A percentile compares a stretch with the other conserved stretches of the same genome.
Conservation (phyloP, 2,113 vertebrate genomes). For the Tetrao urogallus region DNA sequence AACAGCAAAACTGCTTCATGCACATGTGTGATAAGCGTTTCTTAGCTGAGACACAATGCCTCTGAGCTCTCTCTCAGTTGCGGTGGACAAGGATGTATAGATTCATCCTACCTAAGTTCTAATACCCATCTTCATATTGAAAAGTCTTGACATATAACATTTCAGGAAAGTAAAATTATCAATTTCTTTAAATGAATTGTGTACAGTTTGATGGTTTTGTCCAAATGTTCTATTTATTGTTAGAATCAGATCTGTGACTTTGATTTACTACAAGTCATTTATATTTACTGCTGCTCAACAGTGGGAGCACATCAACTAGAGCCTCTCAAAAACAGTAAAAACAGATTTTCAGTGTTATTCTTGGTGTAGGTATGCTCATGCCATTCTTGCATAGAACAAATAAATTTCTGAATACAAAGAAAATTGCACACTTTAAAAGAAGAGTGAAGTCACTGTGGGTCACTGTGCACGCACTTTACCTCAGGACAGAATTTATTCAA, state of each 20-base stretch:
- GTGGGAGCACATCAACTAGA: not conserved
- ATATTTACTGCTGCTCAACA: not conserved
- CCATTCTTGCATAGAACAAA: not conserved
- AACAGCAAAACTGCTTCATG: not conserved
- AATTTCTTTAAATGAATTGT: not conserved
- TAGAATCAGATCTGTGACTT: not conserved
- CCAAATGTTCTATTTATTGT: not conserved
- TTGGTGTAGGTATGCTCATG: not conserved
- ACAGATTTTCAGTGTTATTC: not conserved
- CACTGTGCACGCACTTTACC: not conserved
- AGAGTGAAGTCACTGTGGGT: not conserved
- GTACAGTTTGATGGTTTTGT: not conserved
- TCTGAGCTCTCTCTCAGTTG: not conserved
- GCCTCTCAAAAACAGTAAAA: not conserved
- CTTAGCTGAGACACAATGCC: not conserved
- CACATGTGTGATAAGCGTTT: not conserved
- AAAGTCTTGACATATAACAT: not conserved
- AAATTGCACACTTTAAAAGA: not conserved
- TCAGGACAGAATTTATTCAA: not conserved
- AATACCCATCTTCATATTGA: not conserved
- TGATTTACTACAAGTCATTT: not conserved
- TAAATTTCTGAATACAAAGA: not conserved
- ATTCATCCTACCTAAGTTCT: not conserved
- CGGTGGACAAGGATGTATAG: not conserved
- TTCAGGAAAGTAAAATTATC: not conserved